Evolutionary conservation across 1,140 invertebrate species (phyloP).

Genomic region (Nephila pilipes): DNA sequence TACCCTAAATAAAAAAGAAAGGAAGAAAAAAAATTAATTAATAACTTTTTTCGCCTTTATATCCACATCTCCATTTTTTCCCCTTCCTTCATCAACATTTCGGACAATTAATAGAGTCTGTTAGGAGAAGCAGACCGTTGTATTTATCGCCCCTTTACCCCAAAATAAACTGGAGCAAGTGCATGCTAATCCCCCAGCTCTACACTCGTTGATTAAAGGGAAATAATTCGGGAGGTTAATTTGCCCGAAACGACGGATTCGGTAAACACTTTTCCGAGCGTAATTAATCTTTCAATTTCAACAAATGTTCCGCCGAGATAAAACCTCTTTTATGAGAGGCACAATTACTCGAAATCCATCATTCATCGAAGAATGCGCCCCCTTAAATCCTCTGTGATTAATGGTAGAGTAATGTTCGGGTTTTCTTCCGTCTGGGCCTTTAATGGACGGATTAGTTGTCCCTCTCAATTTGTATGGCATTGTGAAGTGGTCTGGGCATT

Average conservation of each 20-base stretch:
- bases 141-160: neutral
- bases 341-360: neutral
- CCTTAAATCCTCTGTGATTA: neutral
- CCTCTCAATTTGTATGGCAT: too few species aligned
- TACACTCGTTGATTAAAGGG: neutral
- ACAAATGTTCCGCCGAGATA: neutral
- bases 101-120: too few species aligned
- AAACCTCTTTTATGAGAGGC: neutral
- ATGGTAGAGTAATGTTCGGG: neutral
- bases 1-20: neutral
- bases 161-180: neutral
- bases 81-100: too few species aligned
- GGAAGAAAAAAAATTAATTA: neutral
- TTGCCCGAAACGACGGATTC: too few species aligned
- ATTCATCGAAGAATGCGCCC: neutral
- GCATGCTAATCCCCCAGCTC: neutral
- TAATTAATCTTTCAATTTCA: slow-evolving; percentile 51
- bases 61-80: neutral
- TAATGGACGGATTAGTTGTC: too few species aligned
- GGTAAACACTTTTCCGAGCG: neutral
- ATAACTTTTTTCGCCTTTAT: neutral
- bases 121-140: neutral
- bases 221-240: too few species aligned
- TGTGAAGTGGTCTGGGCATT: too few species aligned
- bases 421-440: too few species aligned